Base-by-base conservation (phyloP, 2,797 vertebrate species). In the Lepus oiostolus region DNA sequence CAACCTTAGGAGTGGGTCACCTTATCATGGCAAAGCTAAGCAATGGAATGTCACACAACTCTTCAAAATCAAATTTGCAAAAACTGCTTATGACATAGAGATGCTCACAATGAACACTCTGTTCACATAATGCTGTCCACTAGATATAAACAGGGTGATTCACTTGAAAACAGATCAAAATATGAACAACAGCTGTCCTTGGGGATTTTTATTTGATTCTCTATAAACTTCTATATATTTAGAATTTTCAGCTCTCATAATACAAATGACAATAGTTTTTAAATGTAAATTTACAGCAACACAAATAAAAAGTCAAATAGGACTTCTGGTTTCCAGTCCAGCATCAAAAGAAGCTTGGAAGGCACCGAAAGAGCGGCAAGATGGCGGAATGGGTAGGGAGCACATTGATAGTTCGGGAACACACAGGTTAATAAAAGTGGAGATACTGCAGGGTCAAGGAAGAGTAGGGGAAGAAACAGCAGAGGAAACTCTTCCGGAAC, bases 191-290 rank as follows among this genome's bases (percentile, higher is more conserved):
- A 58, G 26, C 21, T 80, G 67, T 38, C 83, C 81, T 67, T 17
- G 2, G 1, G 14, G 24, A 42, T 60, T 92, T 89, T 60, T 65
- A 86, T 42, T 70, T 80, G 60, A 38, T 62, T 72, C 58, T 93
- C 75, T 32, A 81, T 14, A 75, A 91, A 87, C 16, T 8, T 70
- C 3, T 62, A 30, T 3, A 77, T 32, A 68, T 52, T 92, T 67
- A 74, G 30, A 92, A 92, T 26, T 77, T 63, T 85, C 54, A 90
- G 67, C 70, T 79, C 17, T n/a, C 38, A 21, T 47, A 85, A 67
- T 67, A 72, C 65, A 90, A 68, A 67, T 47, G n/a, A 35, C 16
- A 58, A 38, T 58, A 2, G 0, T 11, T 68, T 86, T 83, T 24
- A 30, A 47, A n/a, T 68, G 19, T 58, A 10, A 54, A 35, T 82